These are phyloP conservation scores for Dromius quadrimaculatus DNA, from an alignment of 2,888 invertebrate species.

Conservation along the genomic window DNA sequence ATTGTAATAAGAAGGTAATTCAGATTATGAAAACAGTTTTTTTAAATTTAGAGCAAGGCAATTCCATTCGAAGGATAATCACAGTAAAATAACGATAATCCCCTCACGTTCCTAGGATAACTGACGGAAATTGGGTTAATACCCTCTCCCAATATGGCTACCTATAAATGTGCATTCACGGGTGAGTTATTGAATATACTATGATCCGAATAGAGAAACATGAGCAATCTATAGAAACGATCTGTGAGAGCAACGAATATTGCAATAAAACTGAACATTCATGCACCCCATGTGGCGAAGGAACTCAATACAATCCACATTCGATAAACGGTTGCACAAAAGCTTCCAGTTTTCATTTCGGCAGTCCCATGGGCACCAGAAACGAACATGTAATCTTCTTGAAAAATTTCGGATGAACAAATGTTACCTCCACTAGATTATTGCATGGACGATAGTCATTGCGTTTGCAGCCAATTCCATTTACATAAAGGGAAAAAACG, in stretches of 20 bases:
- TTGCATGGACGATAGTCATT: no score
- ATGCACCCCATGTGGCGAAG: conserved; percentile 38
- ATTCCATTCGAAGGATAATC: not conserved
- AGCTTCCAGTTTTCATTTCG: conserved; percentile 32
- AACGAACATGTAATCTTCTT: conserved; percentile 35
- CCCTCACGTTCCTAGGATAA: not conserved
- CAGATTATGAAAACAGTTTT: not conserved
- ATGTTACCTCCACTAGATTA: no score
- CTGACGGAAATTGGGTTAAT: conserved; percentile 29
- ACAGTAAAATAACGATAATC: not conserved
- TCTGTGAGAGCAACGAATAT: conserved; percentile 37
- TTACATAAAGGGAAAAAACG: no score
- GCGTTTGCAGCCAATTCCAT: no score
- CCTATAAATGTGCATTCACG: conserved; percentile 27
- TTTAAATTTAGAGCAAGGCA: not conserved
- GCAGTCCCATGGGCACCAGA: conserved; percentile 2
- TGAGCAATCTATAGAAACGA: conserved; percentile 40
- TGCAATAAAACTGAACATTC: conserved; percentile 43
- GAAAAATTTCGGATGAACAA: conserved; percentile 39
- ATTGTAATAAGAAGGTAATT: not conserved
- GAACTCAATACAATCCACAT: conserved; percentile 44
- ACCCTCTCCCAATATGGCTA: conserved; percentile 18
- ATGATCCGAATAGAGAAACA: conserved; percentile 37
- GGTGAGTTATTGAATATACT: conserved; percentile 43
- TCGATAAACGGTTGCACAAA: conserved; percentile 45